phyloP scores from a whole-genome alignment of 2,797 vertebrate species.

The Coracias cyanogaster region DNA sequence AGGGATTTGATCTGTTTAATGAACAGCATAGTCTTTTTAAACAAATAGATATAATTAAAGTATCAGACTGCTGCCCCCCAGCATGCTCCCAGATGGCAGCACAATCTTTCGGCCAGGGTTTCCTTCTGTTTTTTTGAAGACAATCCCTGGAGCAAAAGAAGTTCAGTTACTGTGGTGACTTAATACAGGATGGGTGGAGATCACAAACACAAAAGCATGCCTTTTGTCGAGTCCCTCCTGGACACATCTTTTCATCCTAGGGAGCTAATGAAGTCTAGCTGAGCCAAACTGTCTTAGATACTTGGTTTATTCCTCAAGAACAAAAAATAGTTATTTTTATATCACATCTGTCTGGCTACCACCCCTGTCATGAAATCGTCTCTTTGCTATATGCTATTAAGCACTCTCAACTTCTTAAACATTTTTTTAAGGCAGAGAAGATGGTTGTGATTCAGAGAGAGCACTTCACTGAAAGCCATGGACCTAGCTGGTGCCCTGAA shows the following conservation, averaged over 20 bases:
- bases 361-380: not conserved
- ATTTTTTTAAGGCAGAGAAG: not conserved
- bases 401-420: not conserved
- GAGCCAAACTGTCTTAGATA: not conserved
- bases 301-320: not conserved
- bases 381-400: not conserved
- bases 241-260: not conserved
- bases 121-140: not conserved
- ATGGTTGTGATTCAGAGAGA: not conserved
- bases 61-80: slow-evolving; percentile 5
- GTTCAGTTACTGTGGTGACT: not conserved
- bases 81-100: slow-evolving; percentile 39
- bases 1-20: slow-evolving; percentile 40
- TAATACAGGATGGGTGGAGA: not conserved
- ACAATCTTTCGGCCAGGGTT: not conserved
- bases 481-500: not conserved
- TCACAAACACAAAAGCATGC: not conserved
- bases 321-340: not conserved
- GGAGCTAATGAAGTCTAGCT: not conserved
- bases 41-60: not conserved
- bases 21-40: not conserved
- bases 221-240: not conserved
- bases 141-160: not conserved
- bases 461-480: not conserved
- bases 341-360: not conserved